Evolutionary conservation across 2,113 vertebrate species (phyloP), one percentile per base, ranked within the genome.

Genomic region (Python bivittatus): DNA sequence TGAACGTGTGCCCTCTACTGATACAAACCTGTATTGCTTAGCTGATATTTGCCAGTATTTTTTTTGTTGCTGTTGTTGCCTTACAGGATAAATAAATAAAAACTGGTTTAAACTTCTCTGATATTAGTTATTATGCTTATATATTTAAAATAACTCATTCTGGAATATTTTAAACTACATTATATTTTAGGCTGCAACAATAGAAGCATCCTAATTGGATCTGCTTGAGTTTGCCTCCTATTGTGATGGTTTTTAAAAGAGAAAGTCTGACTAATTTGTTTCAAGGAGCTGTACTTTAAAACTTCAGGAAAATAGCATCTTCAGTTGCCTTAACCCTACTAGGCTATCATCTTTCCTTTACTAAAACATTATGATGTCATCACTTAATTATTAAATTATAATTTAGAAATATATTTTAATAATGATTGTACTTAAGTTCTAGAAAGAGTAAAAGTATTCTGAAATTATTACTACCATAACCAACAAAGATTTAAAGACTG

Each of bases 1-100:
- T 83, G 68, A 86, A 38, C 42, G 72, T 92, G 7, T 93, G 93
- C 94, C 90, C 93, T 95, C 91, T 95, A 88, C 92, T 94, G 93
- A 91, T 9, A 0, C 9, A 53, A 9, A 42, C 0, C 6, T 91
- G 58, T 94, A 94, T 93, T 96, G 87, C 64, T 44, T 84, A 22
- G 25, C 6, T 54, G 9, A 27, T 88, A 44, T 58, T 92, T 42
- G 53, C 56, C 33, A 54, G 25, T 6, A 79, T 15, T 11, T 44
- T 29, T n/a, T 10, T 25, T n/a, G 15, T 87, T 85, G 42, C n/a
- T n/a, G 6, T 25, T n/a, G 15, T 87, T 85, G 42, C n/a, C 53
- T 52, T 23, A 22, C 27, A 42, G 11, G 12, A 54, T 33, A 88
- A 84, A 91, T 53, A 86, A 25, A 13, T 27, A n/a, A 48, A 60